phyloP scores from a whole-genome alignment of 2,888 invertebrate genomes.

The Sclerodermus sp. region DNA sequence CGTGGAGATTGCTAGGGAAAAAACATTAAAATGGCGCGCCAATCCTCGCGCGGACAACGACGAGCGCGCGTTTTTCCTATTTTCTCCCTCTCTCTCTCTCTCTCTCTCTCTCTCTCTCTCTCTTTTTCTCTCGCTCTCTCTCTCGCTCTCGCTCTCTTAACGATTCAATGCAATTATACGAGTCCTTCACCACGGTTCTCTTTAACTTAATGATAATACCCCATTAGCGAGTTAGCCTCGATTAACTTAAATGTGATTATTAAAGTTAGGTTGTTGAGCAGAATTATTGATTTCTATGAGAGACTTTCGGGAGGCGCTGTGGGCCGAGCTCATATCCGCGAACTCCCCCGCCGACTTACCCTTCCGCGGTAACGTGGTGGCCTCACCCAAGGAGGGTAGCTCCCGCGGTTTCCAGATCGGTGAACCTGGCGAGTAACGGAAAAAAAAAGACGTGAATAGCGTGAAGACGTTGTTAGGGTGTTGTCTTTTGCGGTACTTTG shows the following conservation, averaged over 20 bases:
- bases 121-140: neutral
- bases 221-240: constrained; percentile 26
- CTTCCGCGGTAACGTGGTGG: constrained; percentile 68
- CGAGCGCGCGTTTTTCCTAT: constrained; percentile 8
- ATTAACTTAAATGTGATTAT: constrained; percentile 58
- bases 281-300: constrained; percentile 61
- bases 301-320: constrained; percentile 65
- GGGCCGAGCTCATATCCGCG: constrained; percentile 59
- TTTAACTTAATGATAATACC: neutral
- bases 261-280: constrained; percentile 57
- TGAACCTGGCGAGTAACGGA: constrained; percentile 78
- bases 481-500: too few relatives aligned
- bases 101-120: too few relatives aligned
- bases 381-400: constrained; percentile 64
- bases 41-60: constrained; percentile 26
- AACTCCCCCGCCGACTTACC: constrained; percentile 59
- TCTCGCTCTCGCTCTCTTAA: constrained; percentile 1
- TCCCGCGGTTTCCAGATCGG: constrained; percentile 99
- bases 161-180: too few relatives aligned
- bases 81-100: neutral
- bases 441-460: too few relatives aligned
- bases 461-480: too few relatives aligned
- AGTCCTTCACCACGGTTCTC: too few relatives aligned
- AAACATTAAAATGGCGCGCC: constrained; percentile 9
- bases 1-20: neutral